phyloP scores from a whole-genome alignment of 64 coral and sea anemone genomes.

The Pachyseris speciosa region DNA sequence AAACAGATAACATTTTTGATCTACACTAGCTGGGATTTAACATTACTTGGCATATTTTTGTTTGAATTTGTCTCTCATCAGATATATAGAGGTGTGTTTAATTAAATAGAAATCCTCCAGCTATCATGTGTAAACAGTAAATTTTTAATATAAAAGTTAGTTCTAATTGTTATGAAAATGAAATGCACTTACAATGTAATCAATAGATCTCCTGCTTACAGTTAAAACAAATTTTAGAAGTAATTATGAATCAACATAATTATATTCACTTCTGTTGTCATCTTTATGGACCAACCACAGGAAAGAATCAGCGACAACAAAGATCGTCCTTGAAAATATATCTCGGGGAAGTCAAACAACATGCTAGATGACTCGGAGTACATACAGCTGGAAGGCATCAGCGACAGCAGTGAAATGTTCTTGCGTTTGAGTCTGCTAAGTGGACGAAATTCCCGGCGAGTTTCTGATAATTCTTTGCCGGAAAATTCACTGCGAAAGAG shows the following conservation, averaged over 20 bases:
- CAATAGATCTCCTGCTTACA: not conserved
- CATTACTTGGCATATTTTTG: not conserved
- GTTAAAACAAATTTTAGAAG: not conserved
- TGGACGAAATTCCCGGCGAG: not conserved
- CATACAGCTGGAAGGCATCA: slow-evolving; percentile 13
- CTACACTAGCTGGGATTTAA: not conserved
- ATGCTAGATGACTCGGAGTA: slow-evolving; percentile 21
- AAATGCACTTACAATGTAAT: not conserved
- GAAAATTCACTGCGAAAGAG: slow-evolving; percentile 36
- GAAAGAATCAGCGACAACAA: slow-evolving; percentile 4
- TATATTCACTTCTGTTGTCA: not conserved
- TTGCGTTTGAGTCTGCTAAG: not conserved
- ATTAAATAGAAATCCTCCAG: not conserved
- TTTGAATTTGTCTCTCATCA: not conserved
- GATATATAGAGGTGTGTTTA: not conserved
- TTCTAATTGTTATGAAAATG: slow-evolving; percentile 47
- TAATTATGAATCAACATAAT: slow-evolving; percentile 5
- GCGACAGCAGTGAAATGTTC: slow-evolving; percentile 1
- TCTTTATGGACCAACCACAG: slow-evolving; percentile 15
- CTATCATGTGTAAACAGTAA: not conserved
- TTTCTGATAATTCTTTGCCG: slow-evolving; percentile 12
- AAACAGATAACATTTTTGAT: no score
- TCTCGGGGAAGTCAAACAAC: not conserved
- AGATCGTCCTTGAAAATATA: not conserved
- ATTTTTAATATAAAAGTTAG: not conserved